Evolutionary conservation across 2,113 vertebrate genomes (phyloP), one percentile per base, ranked within the genome.

Genomic region (Cygnus buccinator): DNA sequence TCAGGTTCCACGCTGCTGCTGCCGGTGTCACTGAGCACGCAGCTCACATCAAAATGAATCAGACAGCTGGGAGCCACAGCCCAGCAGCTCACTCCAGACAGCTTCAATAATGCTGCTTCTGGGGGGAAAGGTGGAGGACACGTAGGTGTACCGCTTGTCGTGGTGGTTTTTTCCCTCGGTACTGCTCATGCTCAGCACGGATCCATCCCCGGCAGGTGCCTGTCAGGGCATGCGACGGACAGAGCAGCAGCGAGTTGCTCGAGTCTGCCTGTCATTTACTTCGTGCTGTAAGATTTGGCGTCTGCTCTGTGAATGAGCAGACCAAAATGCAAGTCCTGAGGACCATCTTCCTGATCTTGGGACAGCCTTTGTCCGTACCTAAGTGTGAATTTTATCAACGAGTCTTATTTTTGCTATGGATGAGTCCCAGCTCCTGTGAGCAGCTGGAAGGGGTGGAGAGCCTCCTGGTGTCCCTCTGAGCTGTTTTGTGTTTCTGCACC

Each of bases 381-480:
- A 26, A 17, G 61, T 14, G 54, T 29, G 66, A 95, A 65, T 91
- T 91, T 57, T 70, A 28, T 61, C 37, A 68, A 3, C 31, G 29
- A 67, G 20, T 5, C 4, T 61, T 55, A 18, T 33, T 89, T 88
- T 93, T 83, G 4, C 35, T 54, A 41, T 15, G 39, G 21, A 31
- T 70, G 43, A 48, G 16, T 58, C 31, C 18, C 41, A 73, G 31
- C 8, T 74, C 25, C 46, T 80, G 7, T 7, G 44, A 83, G 76
- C 20, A 70, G 16, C 15, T 81, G 35, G 52, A 71, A 25, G 18
- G 50, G 87, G 11, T 50, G 13, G 82, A 63, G 13, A 87, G 25
- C 9, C 28, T 68, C 8, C 1, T 0, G 0, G 15, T 78, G 43
- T 17, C 25, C 17, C 13, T 59, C 31, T 57, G 57, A 26, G 8